Conservation (phyloP, 2,113 vertebrate species). For the Sus scrofa region T2T-Sscrofa CM000824.6:95653001-95653500, state of each 20-base stretch:
- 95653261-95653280: not conserved
- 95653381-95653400: not conserved
- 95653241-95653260: not conserved
- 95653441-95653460: rapidly evolving
- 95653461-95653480: not conserved
- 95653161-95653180: not conserved
- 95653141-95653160: not conserved
- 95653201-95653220: not conserved
- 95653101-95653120: not conserved
- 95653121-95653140: not conserved
- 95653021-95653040: not conserved
- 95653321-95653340: not conserved
- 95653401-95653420: not conserved
- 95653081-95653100: not conserved
- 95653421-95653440: not conserved
- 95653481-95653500: not conserved
- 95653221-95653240: not conserved
- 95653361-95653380: not conserved
- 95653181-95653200: not conserved
- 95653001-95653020: not conserved
- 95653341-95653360: not conserved
- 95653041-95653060: not conserved
- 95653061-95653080: not conserved
- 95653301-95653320: not conserved
- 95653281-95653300: not conserved